These are phyloP conservation scores for Escarpia spicata DNA, from an alignment of 2,888 invertebrate species.

Conservation along the genomic window DNA sequence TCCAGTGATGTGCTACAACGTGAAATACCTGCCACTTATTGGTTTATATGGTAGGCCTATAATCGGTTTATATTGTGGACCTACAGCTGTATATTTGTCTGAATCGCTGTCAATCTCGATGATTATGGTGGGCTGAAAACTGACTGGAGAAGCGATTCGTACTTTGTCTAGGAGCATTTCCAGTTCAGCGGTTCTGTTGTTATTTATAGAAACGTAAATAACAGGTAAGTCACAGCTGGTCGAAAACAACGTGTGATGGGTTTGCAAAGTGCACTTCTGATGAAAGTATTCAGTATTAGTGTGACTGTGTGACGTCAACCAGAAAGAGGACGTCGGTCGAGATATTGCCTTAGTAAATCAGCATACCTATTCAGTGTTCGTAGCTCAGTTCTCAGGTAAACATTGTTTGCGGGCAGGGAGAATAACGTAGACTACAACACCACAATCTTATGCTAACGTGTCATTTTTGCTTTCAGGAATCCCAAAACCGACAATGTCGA, in stretches of 20 bases:
- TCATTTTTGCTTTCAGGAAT: conserved; percentile 10
- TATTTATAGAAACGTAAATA: background rate
- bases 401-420: background rate
- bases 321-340: no score
- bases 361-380: background rate
- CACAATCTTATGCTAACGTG: background rate
- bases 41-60: no score
- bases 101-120: no score
- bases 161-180: background rate
- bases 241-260: background rate
- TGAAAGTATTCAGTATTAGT: no score
- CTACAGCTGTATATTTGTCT: no score
- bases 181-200: background rate
- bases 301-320: no score
- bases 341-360: background rate
- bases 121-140: no score
- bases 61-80: no score
- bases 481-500: background rate
- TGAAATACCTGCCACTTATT: no score
- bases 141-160: no score
- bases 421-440: background rate
- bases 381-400: background rate
- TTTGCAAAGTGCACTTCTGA: background rate
- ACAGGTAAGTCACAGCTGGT: background rate
- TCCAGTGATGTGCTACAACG: no score